These are phyloP conservation scores for Amblyopsis hoosieri DNA, from an alignment of 2,797 vertebrate genomes.

Conservation along the genomic window DNA sequence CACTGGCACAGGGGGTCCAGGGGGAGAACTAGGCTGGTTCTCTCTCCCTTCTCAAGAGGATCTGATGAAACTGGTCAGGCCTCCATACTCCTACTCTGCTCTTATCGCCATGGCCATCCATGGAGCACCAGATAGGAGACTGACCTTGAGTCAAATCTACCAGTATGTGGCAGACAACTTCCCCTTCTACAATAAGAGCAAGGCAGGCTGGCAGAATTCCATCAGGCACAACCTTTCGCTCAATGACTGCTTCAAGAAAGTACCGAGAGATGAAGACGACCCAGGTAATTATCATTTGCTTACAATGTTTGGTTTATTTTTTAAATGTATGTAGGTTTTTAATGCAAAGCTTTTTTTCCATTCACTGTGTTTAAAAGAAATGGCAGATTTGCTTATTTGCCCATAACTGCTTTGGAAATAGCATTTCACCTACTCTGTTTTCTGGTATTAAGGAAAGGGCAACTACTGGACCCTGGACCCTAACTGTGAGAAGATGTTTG, in stretches of 20 bases:
- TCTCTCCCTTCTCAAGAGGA: conserved; percentile 97
- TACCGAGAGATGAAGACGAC: conserved; percentile 94
- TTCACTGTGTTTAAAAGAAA: not conserved
- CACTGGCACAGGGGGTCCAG: conserved; percentile 74
- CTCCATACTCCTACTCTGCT: conserved; percentile 96
- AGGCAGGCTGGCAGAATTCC: conserved; percentile 98
- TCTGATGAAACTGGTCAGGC: conserved; percentile 96
- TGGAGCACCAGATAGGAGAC: conserved; percentile 89
- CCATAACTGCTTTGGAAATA: not conserved
- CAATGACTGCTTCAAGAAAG: conserved; percentile 98
- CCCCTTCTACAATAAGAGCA: conserved; percentile 98
- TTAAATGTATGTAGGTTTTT: not conserved
- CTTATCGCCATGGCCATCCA: conserved; percentile 99
- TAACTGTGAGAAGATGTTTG: conserved; percentile 99
- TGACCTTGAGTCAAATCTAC: conserved; percentile 98
- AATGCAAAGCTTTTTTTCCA: not conserved
- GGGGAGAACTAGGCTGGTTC: conserved; percentile 92
- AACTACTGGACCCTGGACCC: conserved; percentile 99
- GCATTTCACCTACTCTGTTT: not conserved
- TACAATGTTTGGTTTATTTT: not conserved
- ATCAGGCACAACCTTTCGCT: conserved; percentile 96
- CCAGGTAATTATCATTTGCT: conserved; percentile 80
- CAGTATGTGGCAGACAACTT: conserved; percentile 98
- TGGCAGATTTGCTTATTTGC: not conserved
- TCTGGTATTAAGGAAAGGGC: conserved; percentile 86